Evolutionary conservation across 2,888 invertebrate species (phyloP), one percentile per base, ranked within the genome.

Genomic region (Ormyrus rosae): DNA sequence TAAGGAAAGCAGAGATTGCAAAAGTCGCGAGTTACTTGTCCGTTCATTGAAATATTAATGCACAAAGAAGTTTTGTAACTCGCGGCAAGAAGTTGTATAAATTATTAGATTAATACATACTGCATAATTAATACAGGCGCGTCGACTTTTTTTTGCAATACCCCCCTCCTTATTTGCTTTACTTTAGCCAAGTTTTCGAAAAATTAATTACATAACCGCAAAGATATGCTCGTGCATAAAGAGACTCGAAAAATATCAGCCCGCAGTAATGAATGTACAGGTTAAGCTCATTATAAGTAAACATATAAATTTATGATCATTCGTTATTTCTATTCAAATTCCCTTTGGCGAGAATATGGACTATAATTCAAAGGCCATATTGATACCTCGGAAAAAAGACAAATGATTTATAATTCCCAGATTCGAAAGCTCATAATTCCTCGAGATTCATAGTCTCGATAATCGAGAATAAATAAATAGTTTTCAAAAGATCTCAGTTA

Each of bases 241-340:
- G 34, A 34, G 8, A 46, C 2, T 71, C n/a, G 55, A 74, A 79
- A 79, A 74, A 64, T 56, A 34, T 11, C 0, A 11, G 46, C 34
- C 11, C 46, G 46, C 9, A 46, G 51, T 68, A 79, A 73, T 63
- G 50, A 68, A 64, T 63, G 64, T 46, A 60, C 70, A 48, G 72
- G 51, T 73, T 74, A 61, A 71, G 70, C 60, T 80, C 63, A 80
- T 80, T 79, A 71, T 72, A 76, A 80, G 75, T 76, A 80, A 75
- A 80, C 65, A 71, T 60, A 65, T 65, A 64, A 71, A 80, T 80
- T 80, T 80, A 80, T 75, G 80, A 65, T 80, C 80, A 56, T 76
- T 75, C 75, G 67, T 80, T 80, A 80, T 79, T 79, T 63, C 79
- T 73, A 73, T 73, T 79, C 56, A 56, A 51, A 55, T 13, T 50